Evolutionary conservation across 2,113 vertebrate species (phyloP), one percentile per base, ranked within the genome.

Genomic region (Dissostichus mawsoni): DNA sequence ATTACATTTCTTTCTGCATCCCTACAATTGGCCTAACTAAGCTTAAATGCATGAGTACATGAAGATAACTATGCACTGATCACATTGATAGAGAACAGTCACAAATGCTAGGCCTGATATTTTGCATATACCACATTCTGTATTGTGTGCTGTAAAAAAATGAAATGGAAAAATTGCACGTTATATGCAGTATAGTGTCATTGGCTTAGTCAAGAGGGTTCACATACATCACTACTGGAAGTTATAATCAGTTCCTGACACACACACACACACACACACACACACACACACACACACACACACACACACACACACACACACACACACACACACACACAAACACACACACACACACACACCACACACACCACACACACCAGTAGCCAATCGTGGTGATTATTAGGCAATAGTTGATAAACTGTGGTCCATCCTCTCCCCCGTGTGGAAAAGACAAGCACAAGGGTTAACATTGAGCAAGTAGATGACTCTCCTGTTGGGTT

Each of bases 371-470:
- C 69, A 48, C 68, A 80, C 5, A 20, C 48, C 50, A 10, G 76
- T 29, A 79, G 51, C 81, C 80, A 87, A 81, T 90, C 23, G 1
- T 36, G 45, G 23, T 78, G 64, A 73, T 88, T 70, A 80, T 85
- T 75, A 72, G 86, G 12, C 50, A 69, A 65, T 53, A 71, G 50
- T 41, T 75, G 82, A 83, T 84, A 80, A 80, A 86, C 68, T 66
- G 69, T 57, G 76, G 85, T 87, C 87, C 78, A 69, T 74, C 83
- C 89, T 90, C 90, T 92, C 90, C 90, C 91, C 89, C 89, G 48
- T 86, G 92, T 92, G 91, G 91, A 90, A 89, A 84, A 86, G 64
- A 33, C 52, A 63, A 81, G 83, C 73, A 85, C 53, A 74, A 53
- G 74, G 73, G 55, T 48, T 83, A 64, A 33, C 51, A 51, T n/a